Evolutionary conservation across 1,140 invertebrate genomes (phyloP), one percentile per base, ranked within the genome.

Genomic region (Trialeurodes vaporariorum): DNA sequence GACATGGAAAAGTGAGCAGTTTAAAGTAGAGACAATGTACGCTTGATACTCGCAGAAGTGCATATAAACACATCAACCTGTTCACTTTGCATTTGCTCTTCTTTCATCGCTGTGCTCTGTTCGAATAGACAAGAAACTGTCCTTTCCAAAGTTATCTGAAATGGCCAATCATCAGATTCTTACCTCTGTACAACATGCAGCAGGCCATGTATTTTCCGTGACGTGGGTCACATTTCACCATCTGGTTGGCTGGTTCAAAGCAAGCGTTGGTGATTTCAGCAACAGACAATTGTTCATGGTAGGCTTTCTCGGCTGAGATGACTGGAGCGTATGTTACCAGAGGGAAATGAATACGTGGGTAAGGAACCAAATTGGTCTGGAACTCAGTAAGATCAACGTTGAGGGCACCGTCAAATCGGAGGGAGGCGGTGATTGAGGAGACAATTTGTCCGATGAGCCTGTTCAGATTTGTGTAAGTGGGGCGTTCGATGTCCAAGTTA

Each of bases 381-480:
- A 94, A 95, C 79, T 95, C 92, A 27, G 89, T 93, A 59, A 94
- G 81, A 77, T 94, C 92, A 67, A 92, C 90, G 79, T 92, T 94
- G n/a, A 94, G 82, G 59, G 91, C 90, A 75, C 92, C 92, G 78
- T 94, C 92, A 79, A 94, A 94, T 71, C 92, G 82, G 80, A 87
- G 76, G 2, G 79, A 78, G 70, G 81, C 83, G 0, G 84, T 85
- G 68, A 85, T 86, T 11, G 83, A 85, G 21, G 82, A 83, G 27
- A 86, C 83, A 63, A 85, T 83, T 74, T 86, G 84, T 2, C 82
- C 83, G 64, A 85, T 84, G 24, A 86, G 74, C 64, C 85, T 75
- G 73, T 86, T 86, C 58, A 87, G 73, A 74, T 86, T 87, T 12
- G 84, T 87, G 74, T 87, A 87, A 2, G 83, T 85, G 1, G 85